Conservation (phyloP, 2,797 vertebrate species). For the Etheostoma nigrum region DNA sequence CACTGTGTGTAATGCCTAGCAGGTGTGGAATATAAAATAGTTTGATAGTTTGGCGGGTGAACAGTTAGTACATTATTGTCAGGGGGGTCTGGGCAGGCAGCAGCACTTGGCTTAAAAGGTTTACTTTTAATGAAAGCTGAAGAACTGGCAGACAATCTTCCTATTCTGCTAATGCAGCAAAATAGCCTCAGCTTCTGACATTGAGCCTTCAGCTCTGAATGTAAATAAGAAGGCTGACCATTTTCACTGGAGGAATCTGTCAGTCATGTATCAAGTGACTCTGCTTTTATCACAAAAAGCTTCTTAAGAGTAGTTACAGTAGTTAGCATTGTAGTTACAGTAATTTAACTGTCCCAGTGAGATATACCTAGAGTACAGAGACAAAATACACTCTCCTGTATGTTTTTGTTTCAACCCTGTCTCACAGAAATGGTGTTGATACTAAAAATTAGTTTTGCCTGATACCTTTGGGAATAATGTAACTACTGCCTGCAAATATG, state of each 20-base stretch:
- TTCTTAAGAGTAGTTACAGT: slow-evolving; percentile 28
- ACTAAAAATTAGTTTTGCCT: slow-evolving; percentile 20
- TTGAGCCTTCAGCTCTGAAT: slow-evolving; percentile 67
- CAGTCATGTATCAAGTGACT: slow-evolving; percentile 64
- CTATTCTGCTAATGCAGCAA: slow-evolving; percentile 78
- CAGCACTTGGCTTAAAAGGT: slow-evolving; percentile 71
- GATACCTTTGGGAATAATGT: slow-evolving; percentile 11
- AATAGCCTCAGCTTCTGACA: slow-evolving; percentile 72
- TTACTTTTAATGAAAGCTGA: slow-evolving; percentile 81
- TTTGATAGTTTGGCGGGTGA: slow-evolving; percentile 80
- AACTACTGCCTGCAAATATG: slow-evolving; percentile 4
- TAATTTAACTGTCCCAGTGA: slow-evolving; percentile 54
- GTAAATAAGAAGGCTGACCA: slow-evolving; percentile 64
- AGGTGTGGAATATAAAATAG: slow-evolving; percentile 84
- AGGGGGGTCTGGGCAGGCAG: slow-evolving; percentile 70
- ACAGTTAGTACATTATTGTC: slow-evolving; percentile 81
- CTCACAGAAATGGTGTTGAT: slow-evolving; percentile 32
- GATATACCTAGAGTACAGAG: slow-evolving; percentile 15
- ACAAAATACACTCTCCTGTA: slow-evolving; percentile 44
- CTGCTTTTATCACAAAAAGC: slow-evolving; percentile 58
- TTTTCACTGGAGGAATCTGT: slow-evolving; percentile 64
- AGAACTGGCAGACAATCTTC: slow-evolving; percentile 72
- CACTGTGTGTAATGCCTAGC: slow-evolving; percentile 79
- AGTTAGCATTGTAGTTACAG: slow-evolving; percentile 44
- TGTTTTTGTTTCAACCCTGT: slow-evolving; percentile 33